Evolutionary conservation across 53 echinoderm and acorn worm species (phyloP), one percentile per base, ranked within the genome.

Genomic region (Antedon mediterranea): DNA sequence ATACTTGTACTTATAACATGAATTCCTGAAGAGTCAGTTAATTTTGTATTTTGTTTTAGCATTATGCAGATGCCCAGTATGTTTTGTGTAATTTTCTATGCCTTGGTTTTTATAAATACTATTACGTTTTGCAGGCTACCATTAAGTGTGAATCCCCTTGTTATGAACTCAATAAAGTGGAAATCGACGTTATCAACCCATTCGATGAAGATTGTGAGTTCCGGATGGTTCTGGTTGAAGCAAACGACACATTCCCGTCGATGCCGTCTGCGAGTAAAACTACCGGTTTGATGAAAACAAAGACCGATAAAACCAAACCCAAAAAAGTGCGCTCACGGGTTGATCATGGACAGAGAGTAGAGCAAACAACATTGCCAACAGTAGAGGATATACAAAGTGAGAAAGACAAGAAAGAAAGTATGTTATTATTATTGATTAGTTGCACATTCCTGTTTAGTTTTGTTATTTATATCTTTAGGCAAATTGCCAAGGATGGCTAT

Each of bases 71-170:
- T n/a, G n/a, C n/a, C n/a, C n/a, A n/a, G n/a, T n/a, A n/a, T n/a
- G n/a, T n/a, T n/a, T n/a, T n/a, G n/a, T n/a, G n/a, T n/a, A n/a
- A n/a, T n/a, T n/a, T n/a, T n/a, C n/a, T n/a, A n/a, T n/a, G n/a
- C n/a, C n/a, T n/a, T n/a, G n/a, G n/a, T n/a, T n/a, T n/a, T n/a
- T 6, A 37, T 37, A 37, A 4, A 6, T 37, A 37, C 37, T 11
- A 37, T 37, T 4, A 37, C 37, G 26, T 26, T 28, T 70, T 30
- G 29, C 77, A 94, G 94, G 83, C 85, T 33, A 85, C 85, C n/a
- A 77, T 90, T 71, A 89, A 94, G 84, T 89, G 90, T 34, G 94
- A 94, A 71, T 87, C 89, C 3, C 94, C 94, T 0, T 94, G 94
- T 81, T 94, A 89, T 75, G 89, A 91, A 80, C 85, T 89, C 28